These are phyloP conservation scores for Aspidiotus destructor DNA, from an alignment of 2,888 invertebrate species.

Conservation along the genomic window DNA sequence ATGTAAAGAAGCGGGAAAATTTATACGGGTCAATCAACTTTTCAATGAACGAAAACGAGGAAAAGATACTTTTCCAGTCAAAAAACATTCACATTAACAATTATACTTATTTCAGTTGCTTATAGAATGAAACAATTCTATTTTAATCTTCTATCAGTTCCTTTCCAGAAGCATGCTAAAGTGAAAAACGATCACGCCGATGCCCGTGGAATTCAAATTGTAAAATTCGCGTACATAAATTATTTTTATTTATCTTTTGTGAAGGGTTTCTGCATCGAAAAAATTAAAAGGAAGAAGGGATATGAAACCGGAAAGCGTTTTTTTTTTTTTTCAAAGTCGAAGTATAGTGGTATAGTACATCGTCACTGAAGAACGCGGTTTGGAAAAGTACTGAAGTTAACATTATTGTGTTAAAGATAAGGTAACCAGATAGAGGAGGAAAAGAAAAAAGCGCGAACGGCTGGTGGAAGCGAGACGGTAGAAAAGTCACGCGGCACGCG, in stretches of 20 bases:
- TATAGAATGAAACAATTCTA: constrained; percentile 7
- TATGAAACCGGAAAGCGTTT: not conserved
- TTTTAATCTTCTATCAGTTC: constrained; percentile 20
- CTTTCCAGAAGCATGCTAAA: constrained; percentile 26
- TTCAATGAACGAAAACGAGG: too few species aligned
- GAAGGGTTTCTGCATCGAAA: constrained; percentile 15
- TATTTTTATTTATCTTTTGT: constrained; percentile 24
- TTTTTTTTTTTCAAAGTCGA: not conserved
- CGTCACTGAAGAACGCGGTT: constrained; percentile 8
- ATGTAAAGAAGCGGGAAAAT: too few species aligned
- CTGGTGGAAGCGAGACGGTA: not conserved
- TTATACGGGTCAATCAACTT: too few species aligned
- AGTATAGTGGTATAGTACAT: constrained; percentile 14
- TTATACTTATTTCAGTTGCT: too few species aligned
- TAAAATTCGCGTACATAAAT: constrained; percentile 33
- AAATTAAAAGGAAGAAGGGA: constrained; percentile 3
- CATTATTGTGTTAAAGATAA: constrained; percentile 22
- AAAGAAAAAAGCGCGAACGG: constrained; percentile 6
- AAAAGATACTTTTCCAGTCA: too few species aligned
- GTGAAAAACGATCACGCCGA: constrained; percentile 27
- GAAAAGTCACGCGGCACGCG: not conserved
- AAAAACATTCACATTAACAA: too few species aligned
- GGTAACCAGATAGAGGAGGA: constrained; percentile 14
- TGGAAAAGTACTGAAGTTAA: constrained; percentile 15
- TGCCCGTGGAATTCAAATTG: constrained; percentile 14